These are phyloP conservation scores for Andricus curvator DNA, from an alignment of 2,888 invertebrate genomes.

Conservation along the genomic window DNA sequence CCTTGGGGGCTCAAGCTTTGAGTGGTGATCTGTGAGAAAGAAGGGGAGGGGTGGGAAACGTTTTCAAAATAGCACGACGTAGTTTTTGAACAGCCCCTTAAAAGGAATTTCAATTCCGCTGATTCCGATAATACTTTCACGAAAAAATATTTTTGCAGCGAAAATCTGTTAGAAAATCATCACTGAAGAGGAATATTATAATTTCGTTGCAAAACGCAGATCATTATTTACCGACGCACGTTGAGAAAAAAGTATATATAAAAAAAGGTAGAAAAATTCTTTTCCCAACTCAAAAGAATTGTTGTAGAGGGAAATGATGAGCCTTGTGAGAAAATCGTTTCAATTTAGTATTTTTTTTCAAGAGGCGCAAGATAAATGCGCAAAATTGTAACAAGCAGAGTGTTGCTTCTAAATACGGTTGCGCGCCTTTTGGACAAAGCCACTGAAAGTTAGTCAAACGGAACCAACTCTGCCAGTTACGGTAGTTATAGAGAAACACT, in stretches of 20 bases:
- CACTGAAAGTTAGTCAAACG: conserved; percentile 35
- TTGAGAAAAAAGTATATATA: not conserved
- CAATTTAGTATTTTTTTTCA: not conserved
- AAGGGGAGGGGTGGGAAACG: too few species aligned
- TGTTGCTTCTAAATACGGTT: not conserved
- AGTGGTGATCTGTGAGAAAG: too few species aligned
- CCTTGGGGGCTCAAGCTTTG: too few species aligned
- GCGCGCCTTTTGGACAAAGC: conserved; percentile 17
- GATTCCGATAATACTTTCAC: too few species aligned
- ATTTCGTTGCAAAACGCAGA: not conserved
- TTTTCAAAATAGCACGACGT: too few species aligned
- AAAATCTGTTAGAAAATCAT: too few species aligned
- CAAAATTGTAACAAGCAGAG: not conserved
- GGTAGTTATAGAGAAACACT: conserved; percentile 29
- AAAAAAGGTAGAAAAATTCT: not conserved
- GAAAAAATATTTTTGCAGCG: too few species aligned
- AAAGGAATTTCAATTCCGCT: not conserved
- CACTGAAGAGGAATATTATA: too few species aligned
- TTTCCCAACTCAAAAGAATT: not conserved
- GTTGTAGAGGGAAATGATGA: not conserved
- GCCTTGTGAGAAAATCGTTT: not conserved
- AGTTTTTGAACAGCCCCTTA: too few species aligned
- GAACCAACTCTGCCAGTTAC: conserved; percentile 30
- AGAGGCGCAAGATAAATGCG: not conserved
- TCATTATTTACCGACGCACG: not conserved